A percentile compares a stretch with the other conserved stretches of the same genome.
Evolutionary conservation across 23 tunicate species (phyloP).

Genomic region (Corella eumyota): DNA sequence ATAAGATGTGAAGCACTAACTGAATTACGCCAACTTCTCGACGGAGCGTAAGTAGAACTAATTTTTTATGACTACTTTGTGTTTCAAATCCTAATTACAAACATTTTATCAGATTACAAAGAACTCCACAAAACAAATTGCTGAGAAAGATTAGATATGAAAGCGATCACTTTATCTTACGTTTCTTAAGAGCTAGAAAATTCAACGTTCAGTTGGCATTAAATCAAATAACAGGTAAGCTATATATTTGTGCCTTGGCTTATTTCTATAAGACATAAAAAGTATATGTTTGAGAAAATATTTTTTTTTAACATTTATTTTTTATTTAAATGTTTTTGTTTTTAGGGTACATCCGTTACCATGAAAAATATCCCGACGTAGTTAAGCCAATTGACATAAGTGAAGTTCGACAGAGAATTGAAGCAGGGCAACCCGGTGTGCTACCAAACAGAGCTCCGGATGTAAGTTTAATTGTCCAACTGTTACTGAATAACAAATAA

Average conservation of each 20-base stretch:
- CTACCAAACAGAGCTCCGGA: slow-evolving; percentile 14
- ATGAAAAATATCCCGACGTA: slow-evolving; percentile 12
- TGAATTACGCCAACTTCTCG: slow-evolving; percentile 4
- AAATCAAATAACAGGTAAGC: slow-evolving; percentile 12
- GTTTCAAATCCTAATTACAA: not conserved
- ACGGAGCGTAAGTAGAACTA: not conserved
- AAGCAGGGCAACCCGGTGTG: slow-evolving; percentile 26
- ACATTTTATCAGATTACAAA: not conserved
- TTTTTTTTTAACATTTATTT: not conserved
- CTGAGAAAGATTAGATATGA: not conserved
- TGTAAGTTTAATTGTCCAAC: no score
- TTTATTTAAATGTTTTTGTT: not conserved
- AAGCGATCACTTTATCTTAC: slow-evolving; percentile 9
- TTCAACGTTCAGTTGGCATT: slow-evolving; percentile 13
- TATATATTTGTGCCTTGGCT: not conserved
- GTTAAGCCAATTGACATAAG: not conserved
- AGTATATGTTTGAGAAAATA: not conserved
- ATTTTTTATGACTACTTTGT: not conserved
- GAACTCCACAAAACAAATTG: not conserved
- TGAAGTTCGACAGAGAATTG: slow-evolving; percentile 4
- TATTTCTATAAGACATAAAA: not conserved
- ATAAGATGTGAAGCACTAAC: not conserved
- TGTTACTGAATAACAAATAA: no score
- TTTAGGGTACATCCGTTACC: not conserved
- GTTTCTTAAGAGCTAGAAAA: slow-evolving; percentile 25